A percentile compares a stretch with the other conserved stretches of the same genome.
Conservation (phyloP, 2,113 vertebrate genomes). For the Gymnocephalus cernua region DNA sequence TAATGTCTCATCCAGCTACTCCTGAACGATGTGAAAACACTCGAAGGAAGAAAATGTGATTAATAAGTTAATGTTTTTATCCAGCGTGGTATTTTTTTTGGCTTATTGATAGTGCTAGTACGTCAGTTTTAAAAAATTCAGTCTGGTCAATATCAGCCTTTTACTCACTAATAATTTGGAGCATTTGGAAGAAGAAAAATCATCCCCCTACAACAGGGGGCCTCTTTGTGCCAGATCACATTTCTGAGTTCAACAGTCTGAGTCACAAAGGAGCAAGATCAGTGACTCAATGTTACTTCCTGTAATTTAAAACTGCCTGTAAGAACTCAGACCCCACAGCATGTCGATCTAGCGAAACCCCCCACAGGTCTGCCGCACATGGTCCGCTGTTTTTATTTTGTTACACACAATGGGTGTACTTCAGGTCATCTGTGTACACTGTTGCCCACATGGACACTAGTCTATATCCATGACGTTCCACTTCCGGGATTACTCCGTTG, state of each 20-base stretch:
- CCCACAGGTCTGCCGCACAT: constrained; percentile 32
- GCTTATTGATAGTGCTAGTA: not conserved
- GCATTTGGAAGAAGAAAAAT: constrained; percentile 26
- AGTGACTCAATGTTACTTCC: constrained; percentile 78
- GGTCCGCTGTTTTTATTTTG: constrained; percentile 42
- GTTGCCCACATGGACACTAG: constrained; percentile 2
- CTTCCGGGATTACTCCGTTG: too few relatives aligned
- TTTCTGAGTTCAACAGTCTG: constrained; percentile 73
- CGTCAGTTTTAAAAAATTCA: not conserved
- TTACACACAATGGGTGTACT: constrained; percentile 28
- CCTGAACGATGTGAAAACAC: constrained; percentile 27
- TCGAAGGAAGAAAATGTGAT: not conserved
- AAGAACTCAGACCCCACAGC: constrained; percentile 67
- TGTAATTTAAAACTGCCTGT: constrained; percentile 72
- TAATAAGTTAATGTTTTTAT: not conserved
- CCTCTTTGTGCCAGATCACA: constrained; percentile 71
- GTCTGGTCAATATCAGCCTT: constrained; percentile 25
- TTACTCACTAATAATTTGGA: constrained; percentile 33
- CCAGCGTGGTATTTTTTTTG: not conserved
- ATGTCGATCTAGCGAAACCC: constrained; percentile 30
- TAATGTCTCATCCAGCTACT: constrained; percentile 44
- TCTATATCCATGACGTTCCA: too few relatives aligned
- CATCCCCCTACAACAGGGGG: constrained; percentile 58
- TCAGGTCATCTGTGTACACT: constrained; percentile 38
- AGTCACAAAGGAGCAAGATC: constrained; percentile 71